A percentile compares a stretch with the other conserved stretches of the same genome.
Conservation (phyloP, 92 coral and sea anemone species). For the Chrysogorgia sp. region DNA sequence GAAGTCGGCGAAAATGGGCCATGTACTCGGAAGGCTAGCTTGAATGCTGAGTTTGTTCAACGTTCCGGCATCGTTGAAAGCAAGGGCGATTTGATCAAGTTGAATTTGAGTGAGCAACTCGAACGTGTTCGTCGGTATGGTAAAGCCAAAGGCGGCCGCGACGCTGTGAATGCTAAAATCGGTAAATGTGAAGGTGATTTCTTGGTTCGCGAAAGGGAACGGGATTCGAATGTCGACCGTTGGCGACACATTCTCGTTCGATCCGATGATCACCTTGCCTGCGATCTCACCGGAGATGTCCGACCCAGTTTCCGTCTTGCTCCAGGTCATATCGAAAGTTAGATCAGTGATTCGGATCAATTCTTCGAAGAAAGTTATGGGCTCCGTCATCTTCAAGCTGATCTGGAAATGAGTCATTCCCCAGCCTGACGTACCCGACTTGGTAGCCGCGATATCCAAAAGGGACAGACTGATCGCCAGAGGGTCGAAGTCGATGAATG, state of each 20-base stretch:
- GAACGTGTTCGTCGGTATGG: not conserved
- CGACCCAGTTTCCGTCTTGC: not conserved
- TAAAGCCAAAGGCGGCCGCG: not conserved
- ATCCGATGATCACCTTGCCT: not conserved
- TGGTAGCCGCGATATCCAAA: constrained; percentile 8
- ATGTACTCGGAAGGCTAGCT: not conserved
- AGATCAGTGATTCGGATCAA: constrained; percentile 3
- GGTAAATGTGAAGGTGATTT: constrained; percentile 19
- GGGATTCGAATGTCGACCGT: constrained; percentile 25
- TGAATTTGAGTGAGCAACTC: not conserved
- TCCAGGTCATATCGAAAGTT: constrained; percentile 14
- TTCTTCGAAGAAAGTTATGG: not conserved
- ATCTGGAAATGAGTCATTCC: constrained; percentile 6
- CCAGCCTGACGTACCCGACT: not conserved
- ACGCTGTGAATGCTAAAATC: constrained; percentile 9
- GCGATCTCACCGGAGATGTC: not conserved
- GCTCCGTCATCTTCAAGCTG: constrained; percentile 12
- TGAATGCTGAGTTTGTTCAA: not conserved
- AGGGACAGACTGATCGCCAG: not conserved
- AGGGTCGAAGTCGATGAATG: not conserved
- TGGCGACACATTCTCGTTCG: not conserved
- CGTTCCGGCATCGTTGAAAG: not conserved
- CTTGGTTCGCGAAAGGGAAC: constrained; percentile 18
- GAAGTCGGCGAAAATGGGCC: constrained; percentile 10
- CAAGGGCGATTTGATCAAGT: constrained; percentile 7